Evolutionary conservation across 2,797 vertebrate species (phyloP), one percentile per base, ranked within the genome.

Genomic region (Hippocampus kuda): DNA sequence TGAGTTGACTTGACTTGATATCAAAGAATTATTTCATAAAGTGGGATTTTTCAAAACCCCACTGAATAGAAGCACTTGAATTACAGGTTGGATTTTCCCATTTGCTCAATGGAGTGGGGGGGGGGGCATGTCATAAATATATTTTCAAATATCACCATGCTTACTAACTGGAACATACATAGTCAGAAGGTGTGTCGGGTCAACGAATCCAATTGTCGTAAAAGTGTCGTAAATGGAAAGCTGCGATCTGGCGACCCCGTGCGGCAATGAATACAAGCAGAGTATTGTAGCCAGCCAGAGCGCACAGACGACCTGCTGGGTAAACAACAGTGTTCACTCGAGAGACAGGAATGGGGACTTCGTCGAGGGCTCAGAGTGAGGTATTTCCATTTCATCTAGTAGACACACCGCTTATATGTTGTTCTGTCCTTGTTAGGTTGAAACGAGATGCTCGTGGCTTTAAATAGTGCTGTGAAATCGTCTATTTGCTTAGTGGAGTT

Each of bases 341-440:
- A 67, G 79, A 82, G 83, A 86, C 89, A 89, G 91, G 85, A 89
- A 92, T 91, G 92, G 89, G 84, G 86, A 89, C 86, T 90, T 89
- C 84, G 81, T 89, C 83, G 86, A 85, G 86, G 87, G 80, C 75
- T 80, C 85, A 84, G 60, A 83, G 84, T 82, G 79, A 88, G 84
- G 69, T 77, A 79, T 78, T 87, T 75, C 3, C 59, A 69, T 73
- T 24, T 79, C 77, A 56, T 80, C 63, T 42, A 54, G 68, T 22
- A 68, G 60, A 74, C 68, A 76, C 66, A 38, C 4, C 10, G 2
- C 2, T 53, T 68, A 67, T 53, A 70, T 51, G 18, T 46, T 59
- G 42, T n/a, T 0, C 38, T 44, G 11, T 3, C 10, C 57, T 44
- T 72, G 27, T 2, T 26, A 44, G 62, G 26, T 62, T n/a, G 38